Percentiles rank a stretch among this genome's conserved stretches.
Evolutionary conservation across 35 echinoderm and acorn worm species (phyloP).

Genomic region (Hemicentrotus pulcherrimus): DNA sequence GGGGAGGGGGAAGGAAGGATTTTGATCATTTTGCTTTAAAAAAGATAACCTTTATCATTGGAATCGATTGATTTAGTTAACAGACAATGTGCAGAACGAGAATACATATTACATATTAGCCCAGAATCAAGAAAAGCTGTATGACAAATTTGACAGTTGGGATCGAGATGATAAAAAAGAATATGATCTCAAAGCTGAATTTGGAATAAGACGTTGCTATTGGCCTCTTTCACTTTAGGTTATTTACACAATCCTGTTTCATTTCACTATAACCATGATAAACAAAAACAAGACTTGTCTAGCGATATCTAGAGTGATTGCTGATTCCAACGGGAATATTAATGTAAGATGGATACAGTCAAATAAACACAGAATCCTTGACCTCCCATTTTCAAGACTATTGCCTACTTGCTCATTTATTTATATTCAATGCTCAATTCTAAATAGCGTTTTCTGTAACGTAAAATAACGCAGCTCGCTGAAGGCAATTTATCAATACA

Average conservation of each 20-base stretch:
- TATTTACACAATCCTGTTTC: neutral
- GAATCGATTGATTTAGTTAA: too few species aligned
- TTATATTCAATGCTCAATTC: neutral
- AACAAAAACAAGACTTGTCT: neutral
- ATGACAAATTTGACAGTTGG: neutral
- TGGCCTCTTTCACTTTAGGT: too few species aligned
- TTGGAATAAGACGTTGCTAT: too few species aligned
- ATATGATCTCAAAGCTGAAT: neutral
- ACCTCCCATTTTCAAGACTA: neutral
- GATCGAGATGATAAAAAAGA: neutral
- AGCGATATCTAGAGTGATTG: neutral
- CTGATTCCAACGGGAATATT: neutral
- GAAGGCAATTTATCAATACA: neutral
- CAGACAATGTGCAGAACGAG: neutral
- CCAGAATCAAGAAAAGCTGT: neutral
- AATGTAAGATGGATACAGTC: neutral
- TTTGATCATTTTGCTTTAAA: too few species aligned
- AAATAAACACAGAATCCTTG: neutral
- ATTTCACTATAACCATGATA: neutral
- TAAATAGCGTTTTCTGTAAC: neutral
- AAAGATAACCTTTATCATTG: too few species aligned
- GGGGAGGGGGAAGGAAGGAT: too few species aligned
- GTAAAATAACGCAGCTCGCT: neutral
- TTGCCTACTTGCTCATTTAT: neutral
- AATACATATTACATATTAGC: conserved; percentile 14